Evolutionary conservation across 2,888 invertebrate species (phyloP), one percentile per base, ranked within the genome.

Genomic region (Tenthredo scrophulariae): DNA sequence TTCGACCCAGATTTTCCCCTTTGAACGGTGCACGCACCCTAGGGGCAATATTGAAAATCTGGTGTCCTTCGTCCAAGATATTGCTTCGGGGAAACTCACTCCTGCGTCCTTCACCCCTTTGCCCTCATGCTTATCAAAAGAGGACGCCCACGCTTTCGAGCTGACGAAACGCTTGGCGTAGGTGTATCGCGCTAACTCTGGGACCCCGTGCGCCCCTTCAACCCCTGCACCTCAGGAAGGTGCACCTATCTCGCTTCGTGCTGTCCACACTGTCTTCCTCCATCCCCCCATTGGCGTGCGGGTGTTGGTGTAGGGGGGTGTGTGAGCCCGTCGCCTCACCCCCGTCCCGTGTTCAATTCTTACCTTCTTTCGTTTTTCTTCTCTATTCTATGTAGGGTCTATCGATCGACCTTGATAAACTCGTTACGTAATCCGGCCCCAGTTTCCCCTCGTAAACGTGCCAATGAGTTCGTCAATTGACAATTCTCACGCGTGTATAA

Each of bases 371-470:
- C 37, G 50, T 50, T 79, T 58, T 54, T 79, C 46, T 58, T 62
- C 15, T 18, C 15, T n/a, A 7, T 33, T 33, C 77, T 54, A n/a
- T 54, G 33, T 29, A 54, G 15, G 15, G 62, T 80, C 37, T 58
- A 80, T 58, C 54, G 62, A 62, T 80, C 80, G 80, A 80, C 62
- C 40, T 80, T 58, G 58, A 80, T 62, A 58, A 80, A 62, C 80
- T 80, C 58, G 40, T 80, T 58, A 58, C 58, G 58, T 80, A 58
- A 80, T 62, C 80, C 22, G 15, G 37, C 58, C 62, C 40, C 33
- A 22, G 22, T 22, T 80, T 80, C 15, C 37, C 50, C 40, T 37
- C 40, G 40, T 58, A 58, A 62, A 40, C n/a, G 62, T 62, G 37
- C 22, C 40, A 40, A 22, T 62, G 40, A 80, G 62, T 22, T 80